Evolutionary conservation across 1,140 invertebrate genomes (phyloP).

Genomic region (Drosophila orena): DNA sequence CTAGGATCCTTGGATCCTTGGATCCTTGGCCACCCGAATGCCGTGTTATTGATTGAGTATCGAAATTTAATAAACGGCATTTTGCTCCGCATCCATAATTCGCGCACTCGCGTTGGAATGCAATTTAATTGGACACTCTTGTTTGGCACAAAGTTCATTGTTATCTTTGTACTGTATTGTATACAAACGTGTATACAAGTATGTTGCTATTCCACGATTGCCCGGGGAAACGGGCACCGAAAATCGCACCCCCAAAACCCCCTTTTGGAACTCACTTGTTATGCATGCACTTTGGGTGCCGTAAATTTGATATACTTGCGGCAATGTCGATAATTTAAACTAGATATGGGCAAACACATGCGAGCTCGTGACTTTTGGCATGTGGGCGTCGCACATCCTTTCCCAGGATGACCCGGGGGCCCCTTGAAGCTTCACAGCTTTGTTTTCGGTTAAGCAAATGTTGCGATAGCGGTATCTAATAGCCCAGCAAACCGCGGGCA

Average conservation of each 20-base stretch:
- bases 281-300: constrained; percentile 51
- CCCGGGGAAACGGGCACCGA: constrained; percentile 1
- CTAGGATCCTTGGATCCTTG: background rate
- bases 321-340: constrained; percentile 68
- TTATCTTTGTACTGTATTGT: constrained; percentile 60
- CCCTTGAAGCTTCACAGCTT: constrained; percentile 4
- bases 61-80: constrained; percentile 73
- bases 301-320: constrained; percentile 81
- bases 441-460: constrained; percentile 30
- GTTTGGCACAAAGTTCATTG: constrained; percentile 54
- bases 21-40: no score
- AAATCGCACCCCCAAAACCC: background rate
- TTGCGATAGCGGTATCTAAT: constrained; percentile 58
- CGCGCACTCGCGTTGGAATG: constrained; percentile 50
- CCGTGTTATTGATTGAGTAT: constrained; percentile 59
- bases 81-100: constrained; percentile 61
- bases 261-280: constrained; percentile 23
- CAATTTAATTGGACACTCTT: constrained; percentile 78
- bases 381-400: background rate
- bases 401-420: constrained; percentile 14
- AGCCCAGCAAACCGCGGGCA: constrained; percentile 42
- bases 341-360: constrained; percentile 50
- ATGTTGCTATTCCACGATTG: constrained; percentile 20
- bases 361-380: constrained; percentile 58
- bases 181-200: no score